A percentile compares a stretch with the other conserved stretches of the same genome.
phyloP scores from a whole-genome alignment of 2,888 invertebrate species.

The Calameuta filiformis region DNA sequence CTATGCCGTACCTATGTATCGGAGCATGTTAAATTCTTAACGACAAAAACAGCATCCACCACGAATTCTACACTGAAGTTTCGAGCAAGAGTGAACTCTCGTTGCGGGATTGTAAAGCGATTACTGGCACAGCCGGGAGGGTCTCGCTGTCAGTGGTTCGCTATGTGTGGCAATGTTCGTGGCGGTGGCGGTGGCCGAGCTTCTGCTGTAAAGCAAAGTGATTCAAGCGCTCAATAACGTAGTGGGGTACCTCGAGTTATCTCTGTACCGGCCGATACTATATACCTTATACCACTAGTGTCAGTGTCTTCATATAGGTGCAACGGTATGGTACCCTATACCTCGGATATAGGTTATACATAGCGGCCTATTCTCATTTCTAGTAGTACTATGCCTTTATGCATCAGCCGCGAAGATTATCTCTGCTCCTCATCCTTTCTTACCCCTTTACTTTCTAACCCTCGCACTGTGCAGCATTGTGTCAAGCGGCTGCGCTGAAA shows the following conservation, averaged over 20 bases:
- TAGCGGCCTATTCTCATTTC: neutral
- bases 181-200: conserved; percentile 1
- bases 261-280: conserved; percentile 42
- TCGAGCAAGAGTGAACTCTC: neutral
- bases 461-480: neutral
- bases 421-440: neutral
- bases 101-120: conserved; percentile 2
- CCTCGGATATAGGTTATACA: neutral
- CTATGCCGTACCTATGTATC: neutral
- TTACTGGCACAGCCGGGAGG: neutral
- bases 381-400: neutral
- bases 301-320: neutral
- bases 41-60: neutral
- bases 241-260: conserved; percentile 48
- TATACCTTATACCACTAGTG: neutral
- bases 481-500: too few relatives aligned
- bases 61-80: neutral
- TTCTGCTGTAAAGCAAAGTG: conserved; percentile 47
- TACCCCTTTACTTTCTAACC: neutral
- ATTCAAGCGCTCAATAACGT: conserved; percentile 38
- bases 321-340: neutral
- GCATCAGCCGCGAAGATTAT: neutral
- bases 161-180: neutral
- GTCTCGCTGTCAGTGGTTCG: neutral
- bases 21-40: neutral